Evolutionary conservation across 2,113 vertebrate genomes (phyloP).

Genomic region (Mustelus asterias): DNA sequence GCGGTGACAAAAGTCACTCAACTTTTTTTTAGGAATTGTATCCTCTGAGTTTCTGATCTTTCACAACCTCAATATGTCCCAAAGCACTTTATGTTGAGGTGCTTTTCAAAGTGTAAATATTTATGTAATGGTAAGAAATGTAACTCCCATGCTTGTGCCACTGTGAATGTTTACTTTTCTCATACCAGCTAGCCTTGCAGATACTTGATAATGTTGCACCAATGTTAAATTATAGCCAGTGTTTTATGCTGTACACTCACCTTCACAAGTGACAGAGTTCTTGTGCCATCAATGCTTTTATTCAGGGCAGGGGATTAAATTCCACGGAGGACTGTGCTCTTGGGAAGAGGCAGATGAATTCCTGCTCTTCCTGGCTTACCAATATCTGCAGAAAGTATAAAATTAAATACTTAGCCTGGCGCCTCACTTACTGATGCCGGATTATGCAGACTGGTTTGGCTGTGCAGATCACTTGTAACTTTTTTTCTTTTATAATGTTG

Average conservation of each 20-base stretch:
- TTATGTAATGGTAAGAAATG: background rate
- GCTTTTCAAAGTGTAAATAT: background rate
- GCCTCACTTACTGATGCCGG: background rate
- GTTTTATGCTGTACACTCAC: background rate
- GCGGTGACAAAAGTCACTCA: background rate
- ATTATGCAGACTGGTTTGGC: background rate
- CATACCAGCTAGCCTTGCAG: background rate
- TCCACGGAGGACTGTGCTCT: background rate
- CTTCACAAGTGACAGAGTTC: background rate
- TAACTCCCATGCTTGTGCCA: background rate
- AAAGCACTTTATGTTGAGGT: background rate
- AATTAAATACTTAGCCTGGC: background rate
- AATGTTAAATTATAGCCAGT: background rate
- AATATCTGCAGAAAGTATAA: background rate
- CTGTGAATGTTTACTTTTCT: background rate
- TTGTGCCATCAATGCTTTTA: background rate
- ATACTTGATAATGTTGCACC: background rate
- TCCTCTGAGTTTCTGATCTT: background rate
- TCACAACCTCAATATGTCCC: background rate
- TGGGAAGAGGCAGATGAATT: background rate
- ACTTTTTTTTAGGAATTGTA: background rate
- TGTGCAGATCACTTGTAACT: background rate
- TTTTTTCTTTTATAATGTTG: background rate
- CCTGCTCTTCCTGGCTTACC: background rate
- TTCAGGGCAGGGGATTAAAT: background rate